Percentiles rank a stretch among this genome's conserved stretches.
phyloP scores from a whole-genome alignment of 1,140 invertebrate species.

The Micrasema minimum region DNA sequence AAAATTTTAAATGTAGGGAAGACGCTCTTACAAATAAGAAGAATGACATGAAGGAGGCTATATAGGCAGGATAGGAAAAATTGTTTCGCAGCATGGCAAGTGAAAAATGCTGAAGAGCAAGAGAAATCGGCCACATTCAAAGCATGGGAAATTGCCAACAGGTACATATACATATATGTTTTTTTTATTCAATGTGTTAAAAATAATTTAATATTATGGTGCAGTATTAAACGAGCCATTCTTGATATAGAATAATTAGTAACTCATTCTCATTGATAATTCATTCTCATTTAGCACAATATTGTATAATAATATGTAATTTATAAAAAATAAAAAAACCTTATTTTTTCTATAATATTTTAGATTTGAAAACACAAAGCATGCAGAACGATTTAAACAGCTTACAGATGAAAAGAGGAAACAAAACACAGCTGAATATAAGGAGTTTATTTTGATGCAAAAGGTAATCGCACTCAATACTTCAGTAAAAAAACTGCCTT shows the following conservation, averaged over 20 bases:
- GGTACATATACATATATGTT: too few species aligned
- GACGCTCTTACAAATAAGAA: slow-evolving; percentile 7
- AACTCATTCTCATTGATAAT: too few species aligned
- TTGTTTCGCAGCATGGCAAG: slow-evolving; percentile 54
- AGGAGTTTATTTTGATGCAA: slow-evolving; percentile 57
- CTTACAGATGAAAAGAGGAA: slow-evolving; percentile 56
- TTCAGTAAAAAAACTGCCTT: too few species aligned
- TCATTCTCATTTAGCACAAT: too few species aligned
- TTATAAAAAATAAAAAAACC: too few species aligned
- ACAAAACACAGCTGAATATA: slow-evolving; percentile 58
- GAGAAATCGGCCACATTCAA: slow-evolving; percentile 56
- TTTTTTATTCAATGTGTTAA: too few species aligned
- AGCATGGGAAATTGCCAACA: slow-evolving; percentile 63
- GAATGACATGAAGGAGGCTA: slow-evolving; percentile 49
- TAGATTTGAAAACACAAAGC: slow-evolving; percentile 62
- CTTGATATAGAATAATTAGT: too few species aligned
- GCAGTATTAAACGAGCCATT: too few species aligned
- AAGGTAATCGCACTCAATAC: slow-evolving; percentile 57
- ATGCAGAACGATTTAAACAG: slow-evolving; percentile 58
- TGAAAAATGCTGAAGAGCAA: slow-evolving; percentile 55
- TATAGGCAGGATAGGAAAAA: slow-evolving; percentile 54
- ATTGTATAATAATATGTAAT: too few species aligned
- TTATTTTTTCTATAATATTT: too few species aligned
- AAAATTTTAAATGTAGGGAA: slow-evolving; percentile 18
- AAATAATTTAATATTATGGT: too few species aligned